These are phyloP conservation scores for Pelosia muscerda DNA, from an alignment of 2,888 invertebrate genomes.

Conservation along the genomic window DNA sequence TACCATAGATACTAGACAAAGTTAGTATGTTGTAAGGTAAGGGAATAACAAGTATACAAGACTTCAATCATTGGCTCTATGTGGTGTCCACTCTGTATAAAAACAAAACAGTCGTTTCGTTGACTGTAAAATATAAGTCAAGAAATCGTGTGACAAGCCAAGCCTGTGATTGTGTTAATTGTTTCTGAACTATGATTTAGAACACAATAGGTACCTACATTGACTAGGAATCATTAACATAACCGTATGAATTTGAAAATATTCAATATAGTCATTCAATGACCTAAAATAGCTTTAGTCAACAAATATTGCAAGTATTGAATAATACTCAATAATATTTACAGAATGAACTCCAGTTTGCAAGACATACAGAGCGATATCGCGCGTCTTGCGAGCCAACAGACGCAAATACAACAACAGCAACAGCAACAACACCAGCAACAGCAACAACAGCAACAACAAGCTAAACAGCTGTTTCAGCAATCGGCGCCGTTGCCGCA, in stretches of 20 bases:
- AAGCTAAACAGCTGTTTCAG: slow-evolving; percentile 84
- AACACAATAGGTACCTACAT: background rate
- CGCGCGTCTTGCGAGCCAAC: slow-evolving; percentile 93
- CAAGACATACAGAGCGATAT: slow-evolving; percentile 98
- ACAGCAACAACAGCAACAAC: slow-evolving; percentile 73
- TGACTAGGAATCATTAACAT: background rate
- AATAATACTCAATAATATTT: slow-evolving; percentile 47
- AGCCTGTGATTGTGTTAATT: background rate
- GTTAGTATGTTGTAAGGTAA: too few species aligned
- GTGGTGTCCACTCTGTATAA: background rate
- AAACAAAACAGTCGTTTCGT: background rate
- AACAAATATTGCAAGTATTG: background rate
- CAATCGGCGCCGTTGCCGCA: slow-evolving; percentile 78
- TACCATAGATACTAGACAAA: too few species aligned
- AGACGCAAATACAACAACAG: slow-evolving; percentile 78
- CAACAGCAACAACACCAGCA: slow-evolving; percentile 86
- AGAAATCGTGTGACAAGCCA: background rate
- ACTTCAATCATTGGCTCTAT: too few species aligned
- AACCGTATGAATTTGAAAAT: background rate
- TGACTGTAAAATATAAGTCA: background rate
- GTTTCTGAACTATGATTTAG: slow-evolving; percentile 6
- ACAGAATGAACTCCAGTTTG: slow-evolving; percentile 96
- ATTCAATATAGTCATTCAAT: background rate
- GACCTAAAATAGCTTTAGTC: slow-evolving; percentile 4
- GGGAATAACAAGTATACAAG: too few species aligned